A percentile compares a stretch with the other conserved stretches of the same genome.
Conservation (phyloP, 2,797 vertebrate genomes). For the Macroramphosus scolopax region DNA sequence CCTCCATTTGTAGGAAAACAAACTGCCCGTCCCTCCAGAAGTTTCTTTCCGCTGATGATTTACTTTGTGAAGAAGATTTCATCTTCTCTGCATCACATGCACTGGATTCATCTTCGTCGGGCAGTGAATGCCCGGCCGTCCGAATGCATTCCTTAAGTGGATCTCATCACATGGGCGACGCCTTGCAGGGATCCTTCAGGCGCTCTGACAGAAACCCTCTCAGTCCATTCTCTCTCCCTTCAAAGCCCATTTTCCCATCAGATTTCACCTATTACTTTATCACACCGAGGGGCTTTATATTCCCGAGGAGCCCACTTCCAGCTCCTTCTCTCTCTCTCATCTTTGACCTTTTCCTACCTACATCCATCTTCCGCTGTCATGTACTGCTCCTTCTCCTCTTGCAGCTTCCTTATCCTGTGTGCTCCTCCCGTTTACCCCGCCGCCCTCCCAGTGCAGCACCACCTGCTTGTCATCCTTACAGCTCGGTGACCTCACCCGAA, state of each 20-base stretch:
- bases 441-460: too few relatives aligned
- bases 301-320: conserved; percentile 14
- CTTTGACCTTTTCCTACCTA: conserved; percentile 47
- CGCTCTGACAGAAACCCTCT: conserved; percentile 14
- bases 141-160: conserved; percentile 29
- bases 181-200: conserved; percentile 1
- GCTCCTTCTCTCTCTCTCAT: conserved; percentile 22
- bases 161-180: conserved; percentile 12
- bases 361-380: conserved; percentile 36
- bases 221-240: conserved; percentile 32
- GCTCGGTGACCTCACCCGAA: conserved; percentile 32
- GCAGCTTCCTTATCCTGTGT: conserved; percentile 21
- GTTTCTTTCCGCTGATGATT: too few relatives aligned
- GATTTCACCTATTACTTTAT: conserved; percentile 37
- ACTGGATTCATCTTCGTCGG: too few relatives aligned
- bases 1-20: too few relatives aligned
- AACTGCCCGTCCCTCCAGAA: too few relatives aligned
- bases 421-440: conserved; percentile 23
- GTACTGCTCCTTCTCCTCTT: conserved; percentile 16
- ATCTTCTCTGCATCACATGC: too few relatives aligned
- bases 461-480: conserved; percentile 51
- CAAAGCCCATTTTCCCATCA: conserved; percentile 19
- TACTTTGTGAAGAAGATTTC: too few relatives aligned
- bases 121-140: too few relatives aligned
- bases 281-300: conserved; percentile 42